Conservation (phyloP, 2,113 vertebrate species). For the Polypterus bichir region DNA sequence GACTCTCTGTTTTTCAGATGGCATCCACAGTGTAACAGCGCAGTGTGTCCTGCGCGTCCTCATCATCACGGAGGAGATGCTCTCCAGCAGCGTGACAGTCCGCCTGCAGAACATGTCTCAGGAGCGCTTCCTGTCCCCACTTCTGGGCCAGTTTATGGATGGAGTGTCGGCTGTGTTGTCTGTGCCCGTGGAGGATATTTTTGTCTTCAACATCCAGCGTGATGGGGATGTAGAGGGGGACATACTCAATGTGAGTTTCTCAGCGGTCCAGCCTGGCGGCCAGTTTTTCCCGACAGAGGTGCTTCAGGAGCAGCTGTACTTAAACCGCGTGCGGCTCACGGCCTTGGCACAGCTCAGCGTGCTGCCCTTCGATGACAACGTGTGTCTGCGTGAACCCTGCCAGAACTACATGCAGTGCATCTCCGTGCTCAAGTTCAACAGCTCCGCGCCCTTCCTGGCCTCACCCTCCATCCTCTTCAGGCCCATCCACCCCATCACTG, state of each 20-base stretch:
- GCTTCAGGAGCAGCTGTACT: conserved; percentile 93
- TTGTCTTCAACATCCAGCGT: conserved; percentile 94
- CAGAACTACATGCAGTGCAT: conserved; percentile 99
- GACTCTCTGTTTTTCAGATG: conserved; percentile 57
- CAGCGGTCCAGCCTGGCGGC: conserved; percentile 66
- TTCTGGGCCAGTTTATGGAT: conserved; percentile 78
- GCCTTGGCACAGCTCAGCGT: conserved; percentile 84
- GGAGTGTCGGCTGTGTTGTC: conserved; percentile 83
- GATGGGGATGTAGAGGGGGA: conserved; percentile 66
- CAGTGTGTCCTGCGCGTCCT: conserved; percentile 83
- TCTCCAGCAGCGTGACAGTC: conserved; percentile 91
- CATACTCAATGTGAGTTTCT: conserved; percentile 90
- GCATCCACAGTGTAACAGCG: conserved; percentile 81
- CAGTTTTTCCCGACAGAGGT: conserved; percentile 88
- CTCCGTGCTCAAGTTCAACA: conserved; percentile 91
- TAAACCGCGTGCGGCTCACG: conserved; percentile 77
- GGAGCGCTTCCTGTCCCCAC: conserved; percentile 87
- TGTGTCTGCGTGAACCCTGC: conserved; percentile 90
- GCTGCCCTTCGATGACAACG: conserved; percentile 92
- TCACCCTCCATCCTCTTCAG: conserved; percentile 86
- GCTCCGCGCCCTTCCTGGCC: conserved; percentile 86
- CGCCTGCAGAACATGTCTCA: conserved; percentile 97
- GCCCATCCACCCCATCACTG: conserved; percentile 89
- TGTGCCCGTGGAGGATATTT: conserved; percentile 80
- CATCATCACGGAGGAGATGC: conserved; percentile 94